phyloP scores from a whole-genome alignment of 2,797 vertebrate genomes.

The Pitangus sulphuratus region DNA sequence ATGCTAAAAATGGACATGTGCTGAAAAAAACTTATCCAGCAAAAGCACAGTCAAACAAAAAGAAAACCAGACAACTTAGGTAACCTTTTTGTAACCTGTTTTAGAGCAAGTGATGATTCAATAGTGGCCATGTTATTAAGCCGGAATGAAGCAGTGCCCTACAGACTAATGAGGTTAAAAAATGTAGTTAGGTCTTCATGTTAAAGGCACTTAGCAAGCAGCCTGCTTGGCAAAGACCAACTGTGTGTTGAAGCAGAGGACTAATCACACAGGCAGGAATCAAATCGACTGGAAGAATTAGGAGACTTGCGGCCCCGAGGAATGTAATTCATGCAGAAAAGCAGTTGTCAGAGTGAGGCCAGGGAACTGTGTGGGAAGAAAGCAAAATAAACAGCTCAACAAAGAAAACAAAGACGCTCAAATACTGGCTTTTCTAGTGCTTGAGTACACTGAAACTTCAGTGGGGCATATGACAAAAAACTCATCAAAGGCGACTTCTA shows the following conservation, averaged over 20 bases:
- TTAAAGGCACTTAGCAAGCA: slow-evolving; percentile 73
- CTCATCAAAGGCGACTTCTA: slow-evolving; percentile 72
- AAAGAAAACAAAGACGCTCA: slow-evolving; percentile 79
- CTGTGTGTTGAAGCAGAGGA: slow-evolving; percentile 62
- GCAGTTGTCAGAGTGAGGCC: slow-evolving; percentile 74
- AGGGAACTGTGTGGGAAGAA: slow-evolving; percentile 80
- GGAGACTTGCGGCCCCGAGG: slow-evolving; percentile 75
- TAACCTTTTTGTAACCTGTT: slow-evolving; percentile 42
- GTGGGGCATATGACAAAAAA: slow-evolving; percentile 68
- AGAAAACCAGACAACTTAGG: slow-evolving; percentile 23
- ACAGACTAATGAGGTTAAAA: slow-evolving; percentile 73
- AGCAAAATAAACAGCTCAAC: slow-evolving; percentile 83
- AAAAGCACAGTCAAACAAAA: background rate
- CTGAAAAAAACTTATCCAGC: background rate
- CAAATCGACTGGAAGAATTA: slow-evolving; percentile 82
- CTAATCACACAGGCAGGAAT: slow-evolving; percentile 77
- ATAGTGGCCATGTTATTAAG: slow-evolving; percentile 52
- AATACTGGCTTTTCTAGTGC: slow-evolving; percentile 76
- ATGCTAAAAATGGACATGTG: background rate
- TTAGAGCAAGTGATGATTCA: slow-evolving; percentile 58
- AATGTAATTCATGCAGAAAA: slow-evolving; percentile 84
- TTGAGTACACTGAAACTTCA: slow-evolving; percentile 77
- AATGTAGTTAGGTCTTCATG: slow-evolving; percentile 67
- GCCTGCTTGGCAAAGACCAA: slow-evolving; percentile 69
- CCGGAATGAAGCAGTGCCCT: slow-evolving; percentile 50